phyloP scores from a whole-genome alignment of 2,797 vertebrate genomes.

The Delichon dasypus region DNA sequence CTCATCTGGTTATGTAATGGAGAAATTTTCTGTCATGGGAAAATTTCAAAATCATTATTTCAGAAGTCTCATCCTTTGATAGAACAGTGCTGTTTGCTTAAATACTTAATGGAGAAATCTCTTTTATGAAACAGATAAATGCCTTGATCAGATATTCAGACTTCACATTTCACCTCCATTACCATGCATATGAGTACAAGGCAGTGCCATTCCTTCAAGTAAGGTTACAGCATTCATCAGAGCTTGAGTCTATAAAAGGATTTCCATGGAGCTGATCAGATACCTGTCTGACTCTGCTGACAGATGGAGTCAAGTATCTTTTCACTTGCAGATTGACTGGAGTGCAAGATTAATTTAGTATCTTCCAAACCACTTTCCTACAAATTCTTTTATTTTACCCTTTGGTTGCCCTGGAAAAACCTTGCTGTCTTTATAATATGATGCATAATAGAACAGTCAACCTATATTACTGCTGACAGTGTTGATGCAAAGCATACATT shows the following conservation, averaged over 20 bases:
- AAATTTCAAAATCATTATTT: background rate
- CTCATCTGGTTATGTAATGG: background rate
- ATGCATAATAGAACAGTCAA: constrained; percentile 4
- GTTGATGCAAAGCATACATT: background rate
- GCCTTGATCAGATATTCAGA: constrained; percentile 39
- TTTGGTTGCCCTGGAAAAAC: background rate
- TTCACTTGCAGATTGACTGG: constrained; percentile 49
- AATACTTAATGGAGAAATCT: background rate
- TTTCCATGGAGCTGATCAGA: constrained; percentile 52
- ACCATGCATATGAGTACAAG: background rate
- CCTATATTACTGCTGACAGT: background rate
- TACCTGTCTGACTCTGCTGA: constrained; percentile 47
- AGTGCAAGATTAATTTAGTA: constrained; percentile 41
- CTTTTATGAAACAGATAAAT: background rate
- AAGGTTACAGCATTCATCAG: constrained; percentile 37
- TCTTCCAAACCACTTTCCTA: constrained; percentile 48
- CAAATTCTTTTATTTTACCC: constrained; percentile 40
- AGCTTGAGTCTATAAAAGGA: constrained; percentile 30
- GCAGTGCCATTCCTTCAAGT: background rate
- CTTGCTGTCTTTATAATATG: constrained; percentile 18
- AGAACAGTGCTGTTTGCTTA: constrained; percentile 6
- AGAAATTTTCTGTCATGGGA: background rate
- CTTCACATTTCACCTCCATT: constrained; percentile 1
- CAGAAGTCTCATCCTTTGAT: background rate
- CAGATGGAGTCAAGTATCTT: constrained; percentile 46